Evolutionary conservation across 1,140 invertebrate genomes (phyloP).

Genomic region (Plectrocnemia conspersa): DNA sequence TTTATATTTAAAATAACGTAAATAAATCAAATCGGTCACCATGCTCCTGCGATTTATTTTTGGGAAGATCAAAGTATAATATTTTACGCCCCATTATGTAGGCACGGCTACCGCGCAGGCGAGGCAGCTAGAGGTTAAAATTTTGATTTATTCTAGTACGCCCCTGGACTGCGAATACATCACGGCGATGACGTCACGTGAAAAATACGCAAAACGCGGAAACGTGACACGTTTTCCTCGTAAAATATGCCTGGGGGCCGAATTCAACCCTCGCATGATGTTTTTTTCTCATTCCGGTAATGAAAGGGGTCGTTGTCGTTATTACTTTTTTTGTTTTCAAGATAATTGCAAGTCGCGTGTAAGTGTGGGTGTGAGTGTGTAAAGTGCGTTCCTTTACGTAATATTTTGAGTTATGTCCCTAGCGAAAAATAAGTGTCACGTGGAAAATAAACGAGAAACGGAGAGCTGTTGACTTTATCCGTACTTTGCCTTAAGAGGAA

Average conservation of each 20-base stretch:
- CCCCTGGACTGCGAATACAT: no score
- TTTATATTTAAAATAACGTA: no score
- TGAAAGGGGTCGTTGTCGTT: neutral
- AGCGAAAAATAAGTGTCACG: neutral
- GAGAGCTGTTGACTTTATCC: neutral
- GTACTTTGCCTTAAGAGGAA: constrained; percentile 9
- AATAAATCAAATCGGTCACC: no score
- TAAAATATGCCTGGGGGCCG: constrained; percentile 15
- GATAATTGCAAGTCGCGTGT: constrained; percentile 6
- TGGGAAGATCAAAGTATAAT: no score
- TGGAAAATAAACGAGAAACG: constrained; percentile 5
- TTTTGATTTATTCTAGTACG: no score
- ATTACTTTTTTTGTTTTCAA: neutral
- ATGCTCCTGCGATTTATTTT: no score
- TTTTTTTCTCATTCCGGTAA: constrained; percentile 12
- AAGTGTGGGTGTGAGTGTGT: no score
- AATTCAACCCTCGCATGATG: constrained; percentile 15
- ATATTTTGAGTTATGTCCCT: neutral
- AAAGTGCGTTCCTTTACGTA: no score
- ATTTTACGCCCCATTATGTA: no score
- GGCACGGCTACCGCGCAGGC: no score
- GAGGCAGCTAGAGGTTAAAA: no score
- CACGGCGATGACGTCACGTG: constrained; percentile 15
- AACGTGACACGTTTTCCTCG: constrained; percentile 12
- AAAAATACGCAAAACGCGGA: constrained; percentile 20